Evolutionary conservation across 2,888 invertebrate genomes (phyloP).

Genomic region (Agrochola lychnidis): DNA sequence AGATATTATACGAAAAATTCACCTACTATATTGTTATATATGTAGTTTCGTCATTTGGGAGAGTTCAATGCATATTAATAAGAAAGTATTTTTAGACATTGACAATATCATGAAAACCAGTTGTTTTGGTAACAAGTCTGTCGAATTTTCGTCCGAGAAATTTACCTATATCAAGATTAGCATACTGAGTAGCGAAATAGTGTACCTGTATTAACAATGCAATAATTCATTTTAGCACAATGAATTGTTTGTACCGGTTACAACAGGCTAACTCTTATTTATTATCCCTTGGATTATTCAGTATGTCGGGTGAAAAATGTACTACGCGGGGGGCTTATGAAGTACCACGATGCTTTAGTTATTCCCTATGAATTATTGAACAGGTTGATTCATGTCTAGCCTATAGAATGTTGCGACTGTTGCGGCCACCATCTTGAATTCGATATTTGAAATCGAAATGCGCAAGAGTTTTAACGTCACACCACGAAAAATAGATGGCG

Average conservation of each 20-base stretch:
- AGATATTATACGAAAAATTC: constrained; percentile 5
- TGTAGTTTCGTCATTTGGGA: constrained; percentile 37
- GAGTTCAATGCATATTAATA: constrained; percentile 52
- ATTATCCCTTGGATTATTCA: constrained; percentile 76
- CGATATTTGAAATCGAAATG: constrained; percentile 72
- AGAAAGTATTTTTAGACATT: constrained; percentile 45
- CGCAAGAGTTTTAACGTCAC: constrained; percentile 66
- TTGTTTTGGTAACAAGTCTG: constrained; percentile 19
- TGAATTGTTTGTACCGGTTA: constrained; percentile 75
- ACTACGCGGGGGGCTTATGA: constrained; percentile 84
- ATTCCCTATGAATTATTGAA: constrained; percentile 87
- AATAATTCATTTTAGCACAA: constrained; percentile 77
- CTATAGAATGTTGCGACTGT: constrained; percentile 72
- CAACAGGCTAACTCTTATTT: constrained; percentile 75
- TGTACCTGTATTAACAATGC: constrained; percentile 66
- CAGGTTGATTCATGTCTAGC: constrained; percentile 84
- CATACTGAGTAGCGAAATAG: constrained; percentile 66
- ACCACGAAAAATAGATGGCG: constrained; percentile 65
- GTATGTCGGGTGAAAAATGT: constrained; percentile 84
- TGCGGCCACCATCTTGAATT: constrained; percentile 75
- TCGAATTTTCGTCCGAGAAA: constrained; percentile 49
- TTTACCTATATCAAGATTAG: constrained; percentile 50
- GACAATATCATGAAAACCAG: constrained; percentile 36
- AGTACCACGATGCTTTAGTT: constrained; percentile 79
- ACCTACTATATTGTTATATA: constrained; percentile 18